These are phyloP conservation scores for Tapirus terrestris DNA, from an alignment of 2,113 vertebrate species.

Conservation along the genomic window DNA sequence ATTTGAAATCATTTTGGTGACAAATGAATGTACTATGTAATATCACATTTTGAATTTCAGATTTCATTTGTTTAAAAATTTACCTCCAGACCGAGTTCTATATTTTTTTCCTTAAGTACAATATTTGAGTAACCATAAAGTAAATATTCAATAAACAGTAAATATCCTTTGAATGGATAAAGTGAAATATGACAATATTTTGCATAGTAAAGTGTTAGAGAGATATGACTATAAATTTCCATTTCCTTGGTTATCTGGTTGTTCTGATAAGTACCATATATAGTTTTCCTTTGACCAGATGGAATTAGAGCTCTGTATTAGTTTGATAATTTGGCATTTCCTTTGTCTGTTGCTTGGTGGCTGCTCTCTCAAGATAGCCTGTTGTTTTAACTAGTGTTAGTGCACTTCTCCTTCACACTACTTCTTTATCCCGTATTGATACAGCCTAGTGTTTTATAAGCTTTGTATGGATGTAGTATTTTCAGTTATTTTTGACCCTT, in stretches of 20 bases:
- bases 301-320: neutral
- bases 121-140: neutral
- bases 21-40: neutral
- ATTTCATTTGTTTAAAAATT: slow-evolving; percentile 50
- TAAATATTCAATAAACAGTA: neutral
- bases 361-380: neutral
- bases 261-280: neutral
- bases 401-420: neutral
- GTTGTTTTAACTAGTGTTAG: neutral
- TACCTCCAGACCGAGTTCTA: neutral
- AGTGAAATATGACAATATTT: neutral
- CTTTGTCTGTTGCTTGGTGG: neutral
- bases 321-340: neutral
- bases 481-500: neutral
- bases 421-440: neutral
- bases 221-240: neutral
- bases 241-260: neutral
- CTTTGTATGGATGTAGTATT: neutral
- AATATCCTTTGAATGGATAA: neutral
- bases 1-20: slow-evolving; percentile 27
- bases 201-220: neutral
- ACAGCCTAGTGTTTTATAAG: neutral
- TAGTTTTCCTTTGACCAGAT: neutral
- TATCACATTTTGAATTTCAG: slow-evolving; percentile 9
- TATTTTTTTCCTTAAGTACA: neutral